Conservation (phyloP, 2,113 vertebrate species). For the Origma solitaria region DNA sequence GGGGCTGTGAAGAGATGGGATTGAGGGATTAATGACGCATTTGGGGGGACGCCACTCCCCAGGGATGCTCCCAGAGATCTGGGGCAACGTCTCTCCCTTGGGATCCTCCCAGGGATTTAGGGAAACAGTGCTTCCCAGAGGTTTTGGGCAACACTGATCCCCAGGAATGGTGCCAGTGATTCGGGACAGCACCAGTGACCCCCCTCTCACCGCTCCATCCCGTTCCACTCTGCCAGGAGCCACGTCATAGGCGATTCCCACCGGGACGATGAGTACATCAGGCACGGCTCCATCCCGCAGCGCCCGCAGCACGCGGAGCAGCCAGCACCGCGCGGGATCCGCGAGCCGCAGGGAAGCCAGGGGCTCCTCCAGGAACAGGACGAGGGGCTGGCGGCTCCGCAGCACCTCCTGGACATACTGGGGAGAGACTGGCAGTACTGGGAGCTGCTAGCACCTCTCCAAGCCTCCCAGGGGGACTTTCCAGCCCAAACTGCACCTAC, state of each 20-base stretch:
- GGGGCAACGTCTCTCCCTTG: rapidly evolving
- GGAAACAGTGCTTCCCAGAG: background rate
- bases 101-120: background rate
- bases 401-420: conserved; percentile 83
- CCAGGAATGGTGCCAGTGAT: background rate
- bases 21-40: rapidly evolving
- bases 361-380: conserved; percentile 75
- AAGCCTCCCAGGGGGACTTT: rapidly evolving
- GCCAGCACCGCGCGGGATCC: conserved; percentile 41
- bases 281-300: conserved; percentile 65
- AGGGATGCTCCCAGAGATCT: background rate
- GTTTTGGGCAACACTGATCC: background rate
- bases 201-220: conserved; percentile 20
- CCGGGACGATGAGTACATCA: conserved; percentile 79
- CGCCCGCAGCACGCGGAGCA: conserved; percentile 64
- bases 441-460: background rate
- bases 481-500: conserved; percentile 32
- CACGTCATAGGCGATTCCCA: conserved; percentile 81
- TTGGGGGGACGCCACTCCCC: background rate
- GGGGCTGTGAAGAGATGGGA: background rate
- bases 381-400: conserved; percentile 73
- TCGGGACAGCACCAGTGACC: background rate
- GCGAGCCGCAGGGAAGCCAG: conserved; percentile 63
- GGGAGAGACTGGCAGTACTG: background rate
- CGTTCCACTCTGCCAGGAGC: background rate